phyloP scores from a whole-genome alignment of 2,113 vertebrate genomes.

The Psilopsiagon aurifrons region DNA sequence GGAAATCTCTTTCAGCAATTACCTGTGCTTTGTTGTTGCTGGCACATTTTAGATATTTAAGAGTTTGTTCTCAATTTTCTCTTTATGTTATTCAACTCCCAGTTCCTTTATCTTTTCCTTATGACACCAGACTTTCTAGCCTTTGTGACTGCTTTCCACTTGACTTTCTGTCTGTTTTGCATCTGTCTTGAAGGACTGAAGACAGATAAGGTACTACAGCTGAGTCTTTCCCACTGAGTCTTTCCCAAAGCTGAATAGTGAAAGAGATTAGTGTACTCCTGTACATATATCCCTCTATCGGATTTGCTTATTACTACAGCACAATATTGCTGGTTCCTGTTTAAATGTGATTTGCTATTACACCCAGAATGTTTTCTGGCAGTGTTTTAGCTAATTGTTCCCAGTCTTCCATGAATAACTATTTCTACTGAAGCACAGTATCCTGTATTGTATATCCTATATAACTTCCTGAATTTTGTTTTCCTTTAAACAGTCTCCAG shows the following conservation, averaged over 20 bases:
- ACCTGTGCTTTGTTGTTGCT: not conserved
- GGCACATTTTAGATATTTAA: not conserved
- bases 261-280: not conserved
- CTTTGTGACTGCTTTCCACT: not conserved
- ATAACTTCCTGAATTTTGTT: not conserved
- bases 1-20: not conserved
- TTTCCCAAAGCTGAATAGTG: not conserved
- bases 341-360: not conserved
- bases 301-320: not conserved
- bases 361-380: not conserved
- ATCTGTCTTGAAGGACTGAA: not conserved
- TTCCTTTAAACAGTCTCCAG: not conserved
- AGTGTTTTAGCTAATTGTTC: not conserved
- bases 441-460: not conserved
- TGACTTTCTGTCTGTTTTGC: not conserved
- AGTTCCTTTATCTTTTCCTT: not conserved
- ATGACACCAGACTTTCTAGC: not conserved
- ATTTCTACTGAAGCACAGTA: not conserved
- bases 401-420: not conserved
- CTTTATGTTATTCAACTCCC: not conserved
- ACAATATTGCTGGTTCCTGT: not conserved
- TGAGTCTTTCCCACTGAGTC: not conserved
- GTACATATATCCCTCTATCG: not conserved
- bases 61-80: not conserved
- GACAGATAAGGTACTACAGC: not conserved